Evolutionary conservation across 1,140 invertebrate genomes (phyloP).

Genomic region (Watersipora subatra): DNA sequence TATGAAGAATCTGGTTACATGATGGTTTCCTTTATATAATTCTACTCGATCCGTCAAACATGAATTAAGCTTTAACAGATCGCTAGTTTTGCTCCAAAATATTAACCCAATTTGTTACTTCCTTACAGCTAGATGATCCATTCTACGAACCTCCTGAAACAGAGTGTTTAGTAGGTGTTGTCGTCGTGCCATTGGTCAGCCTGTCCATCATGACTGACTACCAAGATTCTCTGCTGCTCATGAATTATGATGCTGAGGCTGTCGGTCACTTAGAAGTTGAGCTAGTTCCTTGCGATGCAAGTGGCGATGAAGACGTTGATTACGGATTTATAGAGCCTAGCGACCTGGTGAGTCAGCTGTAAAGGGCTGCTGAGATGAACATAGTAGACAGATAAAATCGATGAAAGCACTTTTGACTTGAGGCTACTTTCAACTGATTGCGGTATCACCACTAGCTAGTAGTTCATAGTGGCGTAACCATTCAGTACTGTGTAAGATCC

Average conservation of each 20-base stretch:
- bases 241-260: conserved; percentile 14
- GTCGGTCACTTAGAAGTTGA: conserved; percentile 11
- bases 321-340: conserved; percentile 13
- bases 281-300: conserved; percentile 22
- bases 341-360: conserved; percentile 11
- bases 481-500: no score
- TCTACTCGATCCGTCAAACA: no score
- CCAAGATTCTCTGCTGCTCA: conserved; percentile 14
- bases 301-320: conserved; percentile 18
- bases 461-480: no score
- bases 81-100: no score
- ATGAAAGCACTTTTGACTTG: no score
- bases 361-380: conserved; percentile 8
- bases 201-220: conserved; percentile 18
- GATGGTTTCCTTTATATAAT: no score
- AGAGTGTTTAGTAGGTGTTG: conserved; percentile 14
- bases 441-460: no score
- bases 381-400: no score
- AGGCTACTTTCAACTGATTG: no score
- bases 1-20: no score
- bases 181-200: conserved; percentile 14
- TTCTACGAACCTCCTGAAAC: conserved; percentile 19
- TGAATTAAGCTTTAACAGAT: no score
- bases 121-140: conserved; percentile 15
- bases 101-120: no score